Evolutionary conservation across 2,797 vertebrate species (phyloP).

Genomic region (Crax fasciolata): DNA sequence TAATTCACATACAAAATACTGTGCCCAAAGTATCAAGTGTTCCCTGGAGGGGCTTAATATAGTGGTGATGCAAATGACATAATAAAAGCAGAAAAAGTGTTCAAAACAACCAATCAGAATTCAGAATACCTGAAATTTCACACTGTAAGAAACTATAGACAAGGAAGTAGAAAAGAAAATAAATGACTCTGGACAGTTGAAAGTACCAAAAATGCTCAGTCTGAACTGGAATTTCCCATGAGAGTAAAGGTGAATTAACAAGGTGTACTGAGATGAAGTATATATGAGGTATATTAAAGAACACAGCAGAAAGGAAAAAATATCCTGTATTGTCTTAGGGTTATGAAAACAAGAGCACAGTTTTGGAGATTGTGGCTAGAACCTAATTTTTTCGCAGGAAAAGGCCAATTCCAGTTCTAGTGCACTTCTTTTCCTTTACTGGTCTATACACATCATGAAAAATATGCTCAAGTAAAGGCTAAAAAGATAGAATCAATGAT

Average conservation of each 20-base stretch:
- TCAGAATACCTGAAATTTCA: background rate
- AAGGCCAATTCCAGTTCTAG: background rate
- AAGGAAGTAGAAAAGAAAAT: background rate
- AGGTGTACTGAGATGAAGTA: background rate
- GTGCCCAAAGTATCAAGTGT: background rate
- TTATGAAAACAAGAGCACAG: background rate
- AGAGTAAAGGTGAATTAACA: background rate
- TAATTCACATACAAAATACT: slow-evolving; percentile 1
- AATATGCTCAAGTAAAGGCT: too few relatives aligned
- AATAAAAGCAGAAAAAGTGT: background rate
- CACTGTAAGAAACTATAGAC: background rate
- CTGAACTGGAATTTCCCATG: background rate
- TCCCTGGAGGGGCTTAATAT: background rate
- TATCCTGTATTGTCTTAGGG: background rate
- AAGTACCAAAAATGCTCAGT: background rate
- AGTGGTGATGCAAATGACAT: background rate
- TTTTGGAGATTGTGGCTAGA: background rate
- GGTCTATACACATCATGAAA: background rate
- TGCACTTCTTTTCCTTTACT: rapidly evolving
- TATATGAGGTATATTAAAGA: background rate
- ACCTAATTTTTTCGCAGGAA: background rate
- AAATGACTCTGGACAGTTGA: background rate
- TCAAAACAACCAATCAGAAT: slow-evolving; percentile 1
- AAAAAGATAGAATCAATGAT: background rate
- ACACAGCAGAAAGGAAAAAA: background rate